phyloP scores from a whole-genome alignment of 37 sponge, comb jelly and placozoan species.

The Theonella swinhoei region DNA sequence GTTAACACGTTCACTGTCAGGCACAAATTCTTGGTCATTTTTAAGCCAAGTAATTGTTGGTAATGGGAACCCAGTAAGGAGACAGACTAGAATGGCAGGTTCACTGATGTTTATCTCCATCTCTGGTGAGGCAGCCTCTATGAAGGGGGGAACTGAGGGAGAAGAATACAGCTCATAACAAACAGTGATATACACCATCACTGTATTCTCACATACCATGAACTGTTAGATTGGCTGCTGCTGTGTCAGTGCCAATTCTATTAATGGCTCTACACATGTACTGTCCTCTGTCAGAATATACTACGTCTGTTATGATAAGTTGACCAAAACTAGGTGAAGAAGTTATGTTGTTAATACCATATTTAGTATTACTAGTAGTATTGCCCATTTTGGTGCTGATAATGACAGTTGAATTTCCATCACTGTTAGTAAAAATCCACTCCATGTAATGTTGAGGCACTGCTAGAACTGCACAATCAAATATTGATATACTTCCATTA shows the following conservation, averaged over 20 bases:
- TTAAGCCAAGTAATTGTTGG: conserved; percentile 54
- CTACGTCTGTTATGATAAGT: conserved; percentile 43
- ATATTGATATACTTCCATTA: conserved; percentile 28
- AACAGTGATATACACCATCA: too few species aligned
- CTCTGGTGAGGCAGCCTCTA: conserved; percentile 22
- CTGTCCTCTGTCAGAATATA: conserved; percentile 61
- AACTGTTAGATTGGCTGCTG: too few species aligned
- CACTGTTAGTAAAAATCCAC: conserved; percentile 48
- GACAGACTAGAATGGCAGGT: conserved; percentile 33
- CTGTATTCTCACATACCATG: too few species aligned
- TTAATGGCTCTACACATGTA: too few species aligned
- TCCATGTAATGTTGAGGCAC: conserved; percentile 39
- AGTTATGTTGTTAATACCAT: not conserved
- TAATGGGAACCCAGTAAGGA: conserved; percentile 52
- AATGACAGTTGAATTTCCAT: not conserved
- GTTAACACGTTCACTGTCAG: not conserved
- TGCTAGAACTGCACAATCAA: conserved; percentile 54
- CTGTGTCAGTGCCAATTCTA: too few species aligned
- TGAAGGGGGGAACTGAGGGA: conserved; percentile 53
- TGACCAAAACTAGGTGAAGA: conserved; percentile 29
- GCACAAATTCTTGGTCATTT: conserved; percentile 14
- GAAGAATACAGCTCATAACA: too few species aligned
- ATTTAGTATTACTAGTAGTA: conserved; percentile 18
- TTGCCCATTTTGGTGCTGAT: not conserved
- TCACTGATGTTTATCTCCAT: conserved; percentile 3